Conservation (phyloP, 1,140 invertebrate genomes). For the Sipha flava region DNA sequence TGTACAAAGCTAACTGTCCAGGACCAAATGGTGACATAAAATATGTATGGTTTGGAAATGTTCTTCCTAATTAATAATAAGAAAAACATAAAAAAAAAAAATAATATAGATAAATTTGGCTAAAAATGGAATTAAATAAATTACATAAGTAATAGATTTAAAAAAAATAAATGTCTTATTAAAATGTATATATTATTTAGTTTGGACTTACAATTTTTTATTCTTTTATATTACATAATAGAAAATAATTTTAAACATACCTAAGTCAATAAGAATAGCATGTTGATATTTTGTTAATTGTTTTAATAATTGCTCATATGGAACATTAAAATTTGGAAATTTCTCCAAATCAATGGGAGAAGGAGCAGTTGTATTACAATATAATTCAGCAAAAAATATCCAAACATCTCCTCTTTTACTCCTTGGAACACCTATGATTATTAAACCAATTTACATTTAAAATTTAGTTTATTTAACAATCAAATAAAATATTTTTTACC, state of each 20-base stretch:
- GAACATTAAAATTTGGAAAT: constrained; percentile 64
- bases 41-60: constrained; percentile 89
- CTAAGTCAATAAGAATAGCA: constrained; percentile 84
- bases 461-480: not conserved
- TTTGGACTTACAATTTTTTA: no score
- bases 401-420: constrained; percentile 82
- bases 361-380: constrained; percentile 51
- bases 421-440: constrained; percentile 66
- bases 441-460: constrained; percentile 31
- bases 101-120: not conserved
- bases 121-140: not conserved
- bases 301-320: constrained; percentile 72
- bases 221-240: no score
- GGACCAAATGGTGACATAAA: constrained; percentile 78
- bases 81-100: constrained; percentile 33
- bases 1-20: constrained; percentile 87
- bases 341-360: constrained; percentile 58
- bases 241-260: constrained; percentile 47
- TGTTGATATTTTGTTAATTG: constrained; percentile 90
- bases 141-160: not conserved
- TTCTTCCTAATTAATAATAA: constrained; percentile 59
- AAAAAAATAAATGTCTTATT: no score
- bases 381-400: constrained; percentile 78
- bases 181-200: no score
- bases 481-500: constrained; percentile 14